phyloP scores from a whole-genome alignment of 2,113 vertebrate genomes.

The Neoarius graeffei region DNA sequence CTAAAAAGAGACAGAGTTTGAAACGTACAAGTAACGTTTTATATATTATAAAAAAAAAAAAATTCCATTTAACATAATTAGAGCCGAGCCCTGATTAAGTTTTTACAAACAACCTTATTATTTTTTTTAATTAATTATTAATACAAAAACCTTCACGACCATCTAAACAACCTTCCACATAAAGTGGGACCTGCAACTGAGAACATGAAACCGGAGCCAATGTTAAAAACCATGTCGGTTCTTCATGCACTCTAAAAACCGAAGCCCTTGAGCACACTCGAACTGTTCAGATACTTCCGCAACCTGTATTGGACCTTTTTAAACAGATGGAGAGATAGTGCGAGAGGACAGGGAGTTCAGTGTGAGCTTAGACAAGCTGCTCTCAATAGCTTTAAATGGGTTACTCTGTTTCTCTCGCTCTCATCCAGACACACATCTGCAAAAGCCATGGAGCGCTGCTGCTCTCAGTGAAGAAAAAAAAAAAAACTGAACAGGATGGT shows the following conservation, averaged over 20 bases:
- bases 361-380: neutral
- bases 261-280: neutral
- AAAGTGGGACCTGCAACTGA: neutral
- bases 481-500: too few relatives aligned
- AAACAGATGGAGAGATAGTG: conserved; percentile 23
- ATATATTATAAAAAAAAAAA: too few relatives aligned
- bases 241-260: neutral
- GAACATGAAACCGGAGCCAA: neutral
- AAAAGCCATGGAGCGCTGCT: neutral
- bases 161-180: neutral
- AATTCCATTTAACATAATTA: neutral
- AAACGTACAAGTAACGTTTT: neutral
- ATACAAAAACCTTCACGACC: neutral
- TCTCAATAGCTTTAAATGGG: conserved; percentile 7
- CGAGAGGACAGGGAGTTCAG: conserved; percentile 23
- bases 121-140: neutral
- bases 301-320: neutral
- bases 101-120: neutral
- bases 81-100: neutral
- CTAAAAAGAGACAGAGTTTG: neutral
- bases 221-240: neutral
- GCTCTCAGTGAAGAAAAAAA: neutral
- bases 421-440: neutral
- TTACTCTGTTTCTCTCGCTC: conserved; percentile 19
- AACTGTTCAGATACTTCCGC: conserved; percentile 22